Evolutionary conservation across 2,888 invertebrate species (phyloP).

Genomic region (Pocota personata): DNA sequence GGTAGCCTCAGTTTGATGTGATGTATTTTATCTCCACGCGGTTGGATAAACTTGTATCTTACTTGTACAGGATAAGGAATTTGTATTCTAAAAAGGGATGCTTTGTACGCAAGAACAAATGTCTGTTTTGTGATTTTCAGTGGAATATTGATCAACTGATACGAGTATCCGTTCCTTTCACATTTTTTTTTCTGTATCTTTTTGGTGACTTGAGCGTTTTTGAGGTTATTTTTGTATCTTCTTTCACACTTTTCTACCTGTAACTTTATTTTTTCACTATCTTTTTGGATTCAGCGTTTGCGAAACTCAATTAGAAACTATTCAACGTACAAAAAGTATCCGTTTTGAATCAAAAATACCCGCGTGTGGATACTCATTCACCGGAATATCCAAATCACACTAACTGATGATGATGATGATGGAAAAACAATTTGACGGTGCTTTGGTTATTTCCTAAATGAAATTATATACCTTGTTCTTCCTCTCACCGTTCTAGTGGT

Average conservation of each 20-base stretch:
- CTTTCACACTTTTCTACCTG: not conserved
- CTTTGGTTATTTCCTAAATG: not conserved
- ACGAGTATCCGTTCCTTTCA: not conserved
- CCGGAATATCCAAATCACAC: constrained; percentile 29
- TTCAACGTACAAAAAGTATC: not conserved
- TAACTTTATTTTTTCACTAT: not conserved
- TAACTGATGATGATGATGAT: constrained; percentile 1
- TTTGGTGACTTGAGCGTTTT: not conserved
- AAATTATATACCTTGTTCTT: not conserved
- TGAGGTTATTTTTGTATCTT: not conserved
- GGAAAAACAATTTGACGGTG: not conserved
- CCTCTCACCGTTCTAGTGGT: constrained; percentile 13
- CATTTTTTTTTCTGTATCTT: not conserved
- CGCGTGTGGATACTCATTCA: constrained; percentile 18
- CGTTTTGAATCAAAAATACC: not conserved
- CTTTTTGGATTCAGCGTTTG: not conserved
- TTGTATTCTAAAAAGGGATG: not conserved
- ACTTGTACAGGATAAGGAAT: not conserved
- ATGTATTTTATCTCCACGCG: constrained; percentile 72
- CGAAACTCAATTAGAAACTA: not conserved
- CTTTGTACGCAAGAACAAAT: not conserved
- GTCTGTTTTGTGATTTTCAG: not conserved
- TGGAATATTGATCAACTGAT: not conserved
- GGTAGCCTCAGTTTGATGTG: not conserved
- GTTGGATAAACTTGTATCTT: constrained; percentile 66